These are phyloP conservation scores for Megaceryle alcyon DNA, from an alignment of 2,797 vertebrate genomes.

Conservation along the genomic window DNA sequence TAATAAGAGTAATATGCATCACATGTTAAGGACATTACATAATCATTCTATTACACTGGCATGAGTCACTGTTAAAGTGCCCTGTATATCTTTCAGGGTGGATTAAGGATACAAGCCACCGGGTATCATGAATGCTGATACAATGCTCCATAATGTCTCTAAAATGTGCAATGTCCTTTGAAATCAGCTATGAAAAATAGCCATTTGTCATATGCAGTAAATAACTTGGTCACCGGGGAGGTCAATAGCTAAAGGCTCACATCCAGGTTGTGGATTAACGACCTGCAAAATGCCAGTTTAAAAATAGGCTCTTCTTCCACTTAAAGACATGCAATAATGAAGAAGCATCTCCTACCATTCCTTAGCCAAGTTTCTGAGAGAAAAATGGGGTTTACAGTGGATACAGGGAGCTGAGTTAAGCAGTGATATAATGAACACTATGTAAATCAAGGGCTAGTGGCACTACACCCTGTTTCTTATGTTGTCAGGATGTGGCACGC, in stretches of 20 bases:
- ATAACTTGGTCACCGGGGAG: constrained; percentile 61
- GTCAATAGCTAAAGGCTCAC: constrained; percentile 51
- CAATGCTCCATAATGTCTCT: constrained; percentile 7
- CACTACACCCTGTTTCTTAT: background rate
- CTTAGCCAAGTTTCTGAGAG: constrained; percentile 50
- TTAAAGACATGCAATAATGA: constrained; percentile 28
- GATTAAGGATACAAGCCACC: constrained; percentile 62
- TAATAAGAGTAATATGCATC: constrained; percentile 40
- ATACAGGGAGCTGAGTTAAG: constrained; percentile 45
- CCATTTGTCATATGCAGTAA: constrained; percentile 44
- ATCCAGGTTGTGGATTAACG: constrained; percentile 67
- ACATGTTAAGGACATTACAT: constrained; percentile 54
- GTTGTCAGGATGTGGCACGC: background rate
- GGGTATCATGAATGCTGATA: constrained; percentile 21
- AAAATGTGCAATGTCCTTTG: background rate
- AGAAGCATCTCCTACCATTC: constrained; percentile 55
- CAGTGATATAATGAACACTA: constrained; percentile 18
- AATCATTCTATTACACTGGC: constrained; percentile 2
- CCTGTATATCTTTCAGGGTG: constrained; percentile 64
- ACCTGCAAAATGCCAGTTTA: constrained; percentile 62
- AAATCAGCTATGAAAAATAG: constrained; percentile 33
- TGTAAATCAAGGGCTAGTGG: constrained; percentile 59
- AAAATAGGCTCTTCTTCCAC: constrained; percentile 51
- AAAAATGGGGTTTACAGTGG: constrained; percentile 40
- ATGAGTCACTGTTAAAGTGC: constrained; percentile 62